Evolutionary conservation across 1,140 invertebrate genomes (phyloP).

Genomic region (Delia radicum): DNA sequence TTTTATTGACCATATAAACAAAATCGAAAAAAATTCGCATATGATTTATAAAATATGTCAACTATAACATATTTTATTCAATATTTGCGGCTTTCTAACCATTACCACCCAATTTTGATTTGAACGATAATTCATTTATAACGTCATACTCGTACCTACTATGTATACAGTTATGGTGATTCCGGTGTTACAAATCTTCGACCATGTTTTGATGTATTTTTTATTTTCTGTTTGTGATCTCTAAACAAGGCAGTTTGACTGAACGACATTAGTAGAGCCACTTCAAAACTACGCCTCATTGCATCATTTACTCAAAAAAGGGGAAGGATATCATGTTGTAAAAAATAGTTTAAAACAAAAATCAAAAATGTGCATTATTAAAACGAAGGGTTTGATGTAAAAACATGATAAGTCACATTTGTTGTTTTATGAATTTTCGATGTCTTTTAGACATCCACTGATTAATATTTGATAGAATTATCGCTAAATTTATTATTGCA

Average conservation of each 20-base stretch:
- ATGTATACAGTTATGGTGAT: constrained; percentile 15
- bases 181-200: constrained; percentile 22
- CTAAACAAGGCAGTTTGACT: background rate
- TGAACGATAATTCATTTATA: background rate
- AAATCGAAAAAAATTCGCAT: background rate
- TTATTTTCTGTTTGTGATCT: background rate
- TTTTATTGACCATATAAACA: background rate
- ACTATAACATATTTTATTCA: background rate
- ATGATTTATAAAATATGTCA: background rate
- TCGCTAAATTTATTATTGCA: too few relatives aligned
- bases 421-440: too few relatives aligned
- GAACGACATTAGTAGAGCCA: constrained; percentile 10
- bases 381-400: too few relatives aligned
- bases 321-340: background rate
- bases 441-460: too few relatives aligned
- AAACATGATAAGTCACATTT: too few relatives aligned
- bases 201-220: background rate
- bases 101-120: background rate
- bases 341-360: background rate
- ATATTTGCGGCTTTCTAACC: background rate
- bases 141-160: background rate
- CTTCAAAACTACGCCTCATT: constrained; percentile 14
- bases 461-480: too few relatives aligned
- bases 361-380: background rate
- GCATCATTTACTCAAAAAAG: constrained; percentile 6